Base-by-base conservation (phyloP, 2,888 invertebrate genomes). In the Tineola bisselliella region DNA sequence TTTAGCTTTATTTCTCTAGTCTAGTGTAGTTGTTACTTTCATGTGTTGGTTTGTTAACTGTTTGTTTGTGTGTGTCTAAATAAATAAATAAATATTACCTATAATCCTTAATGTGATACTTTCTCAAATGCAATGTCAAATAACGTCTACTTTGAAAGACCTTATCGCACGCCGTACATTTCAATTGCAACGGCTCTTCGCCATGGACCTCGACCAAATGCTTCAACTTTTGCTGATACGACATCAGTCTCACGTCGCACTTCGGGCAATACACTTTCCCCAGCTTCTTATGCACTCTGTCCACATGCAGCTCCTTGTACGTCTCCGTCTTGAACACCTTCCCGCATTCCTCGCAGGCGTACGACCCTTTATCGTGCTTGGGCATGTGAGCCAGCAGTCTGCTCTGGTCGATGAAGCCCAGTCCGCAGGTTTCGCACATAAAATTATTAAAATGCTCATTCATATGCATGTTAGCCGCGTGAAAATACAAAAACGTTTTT, bases 381-480 rank as follows among this genome's bases (percentile, higher is more conserved):
- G 79, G 74, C n/a, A 80, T 81, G 38, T 86, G 84, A 79, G 83
- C 81, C 64, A 79, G 68, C 13, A 83, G 81, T 2, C 84, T 33
- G 0, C 78, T 77, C 8, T 69, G 68, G 31, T 75, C 76, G 3
- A 75, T 72, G 13, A 76, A 76, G 60, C 84, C 84, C 10, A 84
- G 60, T 0, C 84, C 84, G 19, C 84, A 84, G 0, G 79, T 80
- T 48, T 86, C 84, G 30, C 84, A 86, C 1, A 84, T 81, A 65
- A 76, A 84, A 59, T 84, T 86, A 63, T 79, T 81, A 17, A 72
- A 86, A 65, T 86, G 86, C 4, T 74, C 79, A 18, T 84, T 83
- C 84, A 86, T 86, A 62, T 86, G 86, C 6, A 79, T 82, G 61
- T 86, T 84, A 19, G 86, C 62, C 0, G 84, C 83, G 60, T 86